Base-by-base conservation (phyloP, 2,888 invertebrate genomes). In the Andrena flavipes region DNA sequence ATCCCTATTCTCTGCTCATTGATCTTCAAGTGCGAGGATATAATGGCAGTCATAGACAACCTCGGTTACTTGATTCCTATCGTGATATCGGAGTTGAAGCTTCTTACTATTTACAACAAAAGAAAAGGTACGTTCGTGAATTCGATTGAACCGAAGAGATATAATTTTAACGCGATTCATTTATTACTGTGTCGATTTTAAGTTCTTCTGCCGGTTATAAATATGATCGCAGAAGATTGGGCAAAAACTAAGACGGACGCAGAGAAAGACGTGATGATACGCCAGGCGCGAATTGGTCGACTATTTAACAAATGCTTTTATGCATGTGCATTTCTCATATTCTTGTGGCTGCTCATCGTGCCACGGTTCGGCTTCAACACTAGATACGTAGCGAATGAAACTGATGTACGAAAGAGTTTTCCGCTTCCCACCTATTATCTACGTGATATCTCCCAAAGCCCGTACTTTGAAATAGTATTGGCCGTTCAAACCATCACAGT, bases 381-480 rank as follows among this genome's bases (percentile, higher is more conserved):
- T 13, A 60, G 73, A 65, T 62, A 70, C 29, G 4, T 65, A 16
- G 67, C 62, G 2, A 76, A 84, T 29, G 35, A 13, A 4, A 76
- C 84, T 0, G n/a, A 74, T 20, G 2, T 26, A 5, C n/a, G 54
- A 8, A 54, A 54, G 20, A 54, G 20, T 54, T 65, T 84, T 8
- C 80, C 76, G 0, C 0, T 74, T 4, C 54, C 72, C 1, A 10
- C 62, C 2, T 80, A 76, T 48, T 76, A 73, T 1, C 1, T 73
- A 2, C 56, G 29, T 2, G 62, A 84, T 0, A 63, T 67, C 2
- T 30, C 35, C 5, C 33, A 35, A 7, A 76, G 63, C n/a, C 76
- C 84, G 3, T 65, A 84, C 26, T 80, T 68, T 13, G 76, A 84
- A 26, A 29, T 84, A 20, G 20, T 56, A 4, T 63, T 67, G 8